These are phyloP conservation scores for Rhizomys pruinosus DNA, from an alignment of 2,113 vertebrate genomes.

Conservation along the genomic window DNA sequence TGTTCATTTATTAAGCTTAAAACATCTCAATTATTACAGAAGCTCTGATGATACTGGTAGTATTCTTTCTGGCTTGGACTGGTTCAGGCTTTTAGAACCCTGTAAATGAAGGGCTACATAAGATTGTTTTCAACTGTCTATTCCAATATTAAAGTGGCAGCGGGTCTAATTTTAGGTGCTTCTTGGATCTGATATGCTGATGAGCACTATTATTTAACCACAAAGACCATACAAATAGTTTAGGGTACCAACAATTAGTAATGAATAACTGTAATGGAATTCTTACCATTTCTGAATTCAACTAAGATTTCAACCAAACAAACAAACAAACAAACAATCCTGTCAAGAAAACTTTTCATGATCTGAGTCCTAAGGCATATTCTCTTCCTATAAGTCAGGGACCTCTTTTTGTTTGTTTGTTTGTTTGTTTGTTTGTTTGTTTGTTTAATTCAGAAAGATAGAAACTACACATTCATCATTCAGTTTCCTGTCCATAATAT, in stretches of 20 bases:
- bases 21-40: slow-evolving; percentile 2
- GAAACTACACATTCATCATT: slow-evolving; percentile 62
- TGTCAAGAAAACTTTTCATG: slow-evolving; percentile 64
- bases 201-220: slow-evolving; percentile 47
- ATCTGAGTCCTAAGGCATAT: slow-evolving; percentile 74
- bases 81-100: slow-evolving; percentile 14
- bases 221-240: slow-evolving; percentile 63
- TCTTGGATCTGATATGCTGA: slow-evolving; percentile 55
- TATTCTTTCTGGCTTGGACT: background rate
- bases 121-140: slow-evolving; percentile 26
- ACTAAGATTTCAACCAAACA: background rate
- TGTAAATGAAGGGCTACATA: background rate
- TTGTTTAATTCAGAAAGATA: slow-evolving; percentile 70
- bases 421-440: no score
- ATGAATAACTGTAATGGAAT: slow-evolving; percentile 64
- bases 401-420: no score
- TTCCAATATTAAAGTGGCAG: slow-evolving; percentile 6
- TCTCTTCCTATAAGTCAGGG: slow-evolving; percentile 73
- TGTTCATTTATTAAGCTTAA: background rate
- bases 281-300: slow-evolving; percentile 69
- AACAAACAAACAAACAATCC: slow-evolving; percentile 56
- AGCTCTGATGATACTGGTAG: slow-evolving; percentile 23
- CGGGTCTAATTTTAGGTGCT: background rate
- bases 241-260: slow-evolving; percentile 63
- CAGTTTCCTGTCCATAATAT: slow-evolving; percentile 51